Conservation (phyloP, 2,797 vertebrate species). For the Pangasius macronema region DNA sequence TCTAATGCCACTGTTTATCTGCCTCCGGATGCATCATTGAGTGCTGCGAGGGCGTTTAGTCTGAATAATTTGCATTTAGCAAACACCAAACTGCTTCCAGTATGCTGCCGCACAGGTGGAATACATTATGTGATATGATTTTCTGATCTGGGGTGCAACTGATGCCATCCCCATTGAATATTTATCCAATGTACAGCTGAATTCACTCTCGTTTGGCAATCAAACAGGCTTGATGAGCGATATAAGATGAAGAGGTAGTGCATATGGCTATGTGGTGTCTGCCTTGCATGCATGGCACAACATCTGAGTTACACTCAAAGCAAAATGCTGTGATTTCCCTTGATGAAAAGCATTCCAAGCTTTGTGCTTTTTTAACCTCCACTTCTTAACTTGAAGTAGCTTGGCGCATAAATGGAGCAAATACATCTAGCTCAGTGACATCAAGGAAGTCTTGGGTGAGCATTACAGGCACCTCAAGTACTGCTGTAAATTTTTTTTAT, state of each 20-base stretch:
- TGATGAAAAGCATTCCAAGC: constrained; percentile 8
- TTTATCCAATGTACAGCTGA: constrained; percentile 24
- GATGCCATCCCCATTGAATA: constrained; percentile 16
- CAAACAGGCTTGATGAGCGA: not conserved
- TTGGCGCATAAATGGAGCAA: not conserved
- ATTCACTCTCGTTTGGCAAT: not conserved
- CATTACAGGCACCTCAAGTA: not conserved
- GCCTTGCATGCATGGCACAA: constrained; percentile 15
- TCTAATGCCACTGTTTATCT: constrained; percentile 43
- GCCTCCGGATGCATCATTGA: constrained; percentile 25
- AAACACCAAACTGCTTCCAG: constrained; percentile 18
- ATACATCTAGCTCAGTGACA: not conserved
- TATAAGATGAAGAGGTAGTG: not conserved
- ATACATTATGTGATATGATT: constrained; percentile 8
- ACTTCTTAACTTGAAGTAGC: not conserved
- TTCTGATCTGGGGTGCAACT: constrained; percentile 16
- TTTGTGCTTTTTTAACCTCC: not conserved
- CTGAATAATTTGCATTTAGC: constrained; percentile 30
- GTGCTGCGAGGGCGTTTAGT: constrained; percentile 11
- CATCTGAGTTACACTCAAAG: not conserved
- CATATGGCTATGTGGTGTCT: constrained; percentile 11
- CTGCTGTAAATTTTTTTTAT: not conserved
- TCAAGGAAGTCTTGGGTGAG: too few relatives aligned
- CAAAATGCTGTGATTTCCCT: constrained; percentile 19
- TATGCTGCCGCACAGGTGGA: constrained; percentile 12